Evolutionary conservation across 2,797 vertebrate genomes (phyloP), one percentile per base, ranked within the genome.

Genomic region (Chloroceryle amazona): DNA sequence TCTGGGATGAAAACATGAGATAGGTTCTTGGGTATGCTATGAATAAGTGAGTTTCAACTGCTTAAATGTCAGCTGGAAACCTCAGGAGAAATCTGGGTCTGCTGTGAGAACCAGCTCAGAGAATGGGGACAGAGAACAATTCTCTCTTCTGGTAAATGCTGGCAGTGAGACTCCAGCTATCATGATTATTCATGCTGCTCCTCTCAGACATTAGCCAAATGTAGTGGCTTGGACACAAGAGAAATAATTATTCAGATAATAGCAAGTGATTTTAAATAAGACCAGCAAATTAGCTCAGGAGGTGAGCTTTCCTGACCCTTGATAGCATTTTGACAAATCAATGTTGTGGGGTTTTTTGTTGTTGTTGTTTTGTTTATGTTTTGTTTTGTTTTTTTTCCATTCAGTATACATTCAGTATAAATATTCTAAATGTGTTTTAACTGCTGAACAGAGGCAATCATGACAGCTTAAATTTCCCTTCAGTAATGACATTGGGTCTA

Each of bases 231-330:
- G 65, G 54, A 55, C 9, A 49, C 13, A 78, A 42, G 16, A 91
- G 37, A 93, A 79, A 66, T 49, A 95, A 70, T 88, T 88, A 75
- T 88, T 86, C 41, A 10, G 58, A 51, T 75, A 90, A 90, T 62
- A 90, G 31, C 42, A 82, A 91, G 17, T 25, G 11, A 44, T 92
- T 94, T 96, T 63, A 90, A 94, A 62, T 65, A 62, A 79, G 63
- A 60, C 4, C 55, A 66, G 46, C 39, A 74, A 78, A 90, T 86
- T 75, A 90, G 78, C 74, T 51, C 42, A 81, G 61, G 44, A 42
- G 79, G 51, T 63, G 63, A 90, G 81, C 44, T 89, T 86, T 82
- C 63, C 79, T 92, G 58, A 86, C 75, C 63, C 67, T 78, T 41
- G 29, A 58, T 5, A 93, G 63, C 41, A 63, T 60, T 91, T 62